These are phyloP conservation scores for Callitettix versicolor DNA, from an alignment of 1,140 invertebrate species.

Conservation along the genomic window DNA sequence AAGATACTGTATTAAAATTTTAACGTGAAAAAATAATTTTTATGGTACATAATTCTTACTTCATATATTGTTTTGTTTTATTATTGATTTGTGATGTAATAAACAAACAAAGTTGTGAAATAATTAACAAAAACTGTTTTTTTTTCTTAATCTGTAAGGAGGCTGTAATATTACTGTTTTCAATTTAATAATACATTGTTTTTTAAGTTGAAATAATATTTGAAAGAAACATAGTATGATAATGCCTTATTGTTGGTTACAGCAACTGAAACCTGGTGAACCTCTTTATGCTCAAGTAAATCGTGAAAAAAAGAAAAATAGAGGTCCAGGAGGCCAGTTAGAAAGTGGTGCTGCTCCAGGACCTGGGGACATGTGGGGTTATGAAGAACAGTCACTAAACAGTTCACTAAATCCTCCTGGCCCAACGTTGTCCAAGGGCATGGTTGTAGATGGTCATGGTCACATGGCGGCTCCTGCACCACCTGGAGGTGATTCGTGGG, in stretches of 20 bases:
- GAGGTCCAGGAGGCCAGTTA: slow-evolving; percentile 44
- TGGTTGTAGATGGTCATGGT: slow-evolving; percentile 32
- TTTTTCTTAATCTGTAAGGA: no score
- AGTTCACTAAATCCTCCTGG: neutral
- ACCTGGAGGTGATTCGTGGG: slow-evolving; percentile 45
- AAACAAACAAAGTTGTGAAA: no score
- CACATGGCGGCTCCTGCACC: slow-evolving; percentile 29
- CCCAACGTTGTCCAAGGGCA: slow-evolving; percentile 28
- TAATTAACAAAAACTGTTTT: no score
- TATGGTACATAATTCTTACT: no score
- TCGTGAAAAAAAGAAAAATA: slow-evolving; percentile 63
- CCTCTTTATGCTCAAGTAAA: slow-evolving; percentile 72
- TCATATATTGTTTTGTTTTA: no score
- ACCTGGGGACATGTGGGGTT: slow-evolving; percentile 34
- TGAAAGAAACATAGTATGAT: no score
- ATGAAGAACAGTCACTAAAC: slow-evolving; percentile 25
- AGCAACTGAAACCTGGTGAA: slow-evolving; percentile 51
- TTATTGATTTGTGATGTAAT: no score
- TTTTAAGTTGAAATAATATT: no score
- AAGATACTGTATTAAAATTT: no score
- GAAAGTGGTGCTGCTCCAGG: slow-evolving; percentile 40
- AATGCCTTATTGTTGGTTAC: neutral
- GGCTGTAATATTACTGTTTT: no score
- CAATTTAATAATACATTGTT: no score
- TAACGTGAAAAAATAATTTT: no score